phyloP scores from a whole-genome alignment of 2,797 vertebrate genomes.

The Pseudotriccus pelzelni region DNA sequence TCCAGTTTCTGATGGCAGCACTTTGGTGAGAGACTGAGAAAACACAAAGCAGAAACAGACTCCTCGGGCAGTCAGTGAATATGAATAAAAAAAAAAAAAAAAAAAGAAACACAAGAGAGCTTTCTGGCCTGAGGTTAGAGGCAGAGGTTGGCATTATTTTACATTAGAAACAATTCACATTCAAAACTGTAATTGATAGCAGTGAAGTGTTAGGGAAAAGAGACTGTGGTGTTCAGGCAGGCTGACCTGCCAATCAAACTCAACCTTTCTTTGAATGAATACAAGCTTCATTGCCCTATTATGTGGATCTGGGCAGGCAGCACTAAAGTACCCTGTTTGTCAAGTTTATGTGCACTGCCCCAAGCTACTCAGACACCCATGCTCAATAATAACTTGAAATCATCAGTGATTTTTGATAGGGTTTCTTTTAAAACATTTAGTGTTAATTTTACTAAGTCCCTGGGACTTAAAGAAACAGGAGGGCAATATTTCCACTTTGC shows the following conservation, averaged over 20 bases:
- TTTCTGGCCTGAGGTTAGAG: conserved; percentile 77
- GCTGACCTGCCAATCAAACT: conserved; percentile 82
- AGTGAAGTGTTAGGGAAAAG: conserved; percentile 82
- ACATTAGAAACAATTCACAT: conserved; percentile 96
- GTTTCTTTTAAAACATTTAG: conserved; percentile 63
- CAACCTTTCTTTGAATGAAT: conserved; percentile 78
- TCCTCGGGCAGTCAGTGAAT: conserved; percentile 63
- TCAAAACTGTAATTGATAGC: conserved; percentile 97
- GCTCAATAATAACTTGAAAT: conserved; percentile 75
- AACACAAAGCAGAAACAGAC: conserved; percentile 66
- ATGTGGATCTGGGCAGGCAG: conserved; percentile 79
- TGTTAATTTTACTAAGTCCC: conserved; percentile 69
- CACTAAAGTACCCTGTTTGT: conserved; percentile 80
- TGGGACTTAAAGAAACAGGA: conserved; percentile 40
- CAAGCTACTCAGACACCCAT: conserved; percentile 75
- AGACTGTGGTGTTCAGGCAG: conserved; percentile 71
- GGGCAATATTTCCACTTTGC: conserved; percentile 30
- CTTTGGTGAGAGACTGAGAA: conserved; percentile 59
- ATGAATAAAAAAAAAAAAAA: conserved; percentile 33
- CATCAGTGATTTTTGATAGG: conserved; percentile 70
- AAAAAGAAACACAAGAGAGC: conserved; percentile 66
- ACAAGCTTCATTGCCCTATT: conserved; percentile 81
- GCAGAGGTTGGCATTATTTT: conserved; percentile 91
- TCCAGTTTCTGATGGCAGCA: conserved; percentile 52
- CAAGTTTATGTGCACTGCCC: conserved; percentile 79